These are phyloP conservation scores for Phrynocephalus guinanensis DNA, from an alignment of 2,797 vertebrate genomes.

Conservation along the genomic window DNA sequence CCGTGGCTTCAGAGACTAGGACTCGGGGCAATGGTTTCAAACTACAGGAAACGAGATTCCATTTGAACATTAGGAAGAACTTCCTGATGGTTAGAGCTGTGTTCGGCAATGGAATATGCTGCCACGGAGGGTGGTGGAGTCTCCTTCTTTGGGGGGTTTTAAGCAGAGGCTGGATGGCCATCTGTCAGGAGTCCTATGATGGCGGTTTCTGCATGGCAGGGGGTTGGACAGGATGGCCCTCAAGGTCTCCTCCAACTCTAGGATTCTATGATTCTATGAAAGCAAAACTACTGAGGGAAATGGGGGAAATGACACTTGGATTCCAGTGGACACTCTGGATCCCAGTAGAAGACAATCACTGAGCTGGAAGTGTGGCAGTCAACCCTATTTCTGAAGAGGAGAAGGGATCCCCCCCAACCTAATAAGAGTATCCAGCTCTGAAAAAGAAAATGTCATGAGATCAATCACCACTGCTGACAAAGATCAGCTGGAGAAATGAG, in stretches of 20 bases:
- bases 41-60: no score
- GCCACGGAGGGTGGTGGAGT: no score
- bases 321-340: no score
- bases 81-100: no score
- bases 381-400: accelerated
- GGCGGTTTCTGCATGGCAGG: no score
- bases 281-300: neutral
- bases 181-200: neutral
- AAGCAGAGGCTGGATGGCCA: neutral
- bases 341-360: no score
- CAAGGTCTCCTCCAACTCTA: neutral
- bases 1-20: no score
- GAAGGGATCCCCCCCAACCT: conserved; percentile 18
- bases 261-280: neutral
- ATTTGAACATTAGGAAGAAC: no score
- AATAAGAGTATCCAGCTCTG: conserved; percentile 40
- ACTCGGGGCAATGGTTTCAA: no score
- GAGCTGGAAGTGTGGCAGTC: neutral
- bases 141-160: no score
- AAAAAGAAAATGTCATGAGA: conserved; percentile 66
- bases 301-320: no score
- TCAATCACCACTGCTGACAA: conserved; percentile 59
- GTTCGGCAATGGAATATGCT: no score
- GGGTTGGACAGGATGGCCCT: neutral
- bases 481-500: conserved; percentile 59